phyloP scores from a whole-genome alignment of 2,113 vertebrate genomes.

The Alligator mississippiensis region DNA sequence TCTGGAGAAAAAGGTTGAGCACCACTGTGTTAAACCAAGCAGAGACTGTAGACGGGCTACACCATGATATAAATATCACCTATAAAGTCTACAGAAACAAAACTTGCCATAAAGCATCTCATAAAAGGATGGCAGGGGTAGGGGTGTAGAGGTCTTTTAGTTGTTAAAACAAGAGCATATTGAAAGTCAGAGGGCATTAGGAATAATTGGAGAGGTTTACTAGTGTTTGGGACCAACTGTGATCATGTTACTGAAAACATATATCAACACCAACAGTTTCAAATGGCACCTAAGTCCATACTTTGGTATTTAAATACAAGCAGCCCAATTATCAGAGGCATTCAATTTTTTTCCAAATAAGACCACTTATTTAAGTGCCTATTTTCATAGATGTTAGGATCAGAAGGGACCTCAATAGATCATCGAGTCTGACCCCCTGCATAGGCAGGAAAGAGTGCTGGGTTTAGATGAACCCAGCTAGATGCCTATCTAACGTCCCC shows the following conservation, averaged over 20 bases:
- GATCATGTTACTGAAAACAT: not conserved
- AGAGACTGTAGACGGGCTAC: not conserved
- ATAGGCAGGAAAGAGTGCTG: too few relatives aligned
- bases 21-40: not conserved
- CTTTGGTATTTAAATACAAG: not conserved
- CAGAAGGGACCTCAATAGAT: too few relatives aligned
- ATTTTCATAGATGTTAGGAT: too few relatives aligned
- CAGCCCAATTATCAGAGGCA: not conserved
- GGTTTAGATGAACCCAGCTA: too few relatives aligned
- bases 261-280: not conserved
- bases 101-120: not conserved
- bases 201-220: not conserved
- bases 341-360: not conserved
- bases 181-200: not conserved
- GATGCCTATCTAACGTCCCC: too few relatives aligned
- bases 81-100: not conserved
- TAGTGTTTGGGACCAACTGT: not conserved
- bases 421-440: too few relatives aligned
- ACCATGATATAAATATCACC: not conserved
- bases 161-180: not conserved
- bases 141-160: not conserved
- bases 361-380: not conserved
- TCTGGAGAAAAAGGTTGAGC: too few relatives aligned
- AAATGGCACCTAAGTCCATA: not conserved
- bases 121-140: not conserved